A percentile compares a stretch with the other conserved stretches of the same genome.
Conservation (phyloP, 2,113 vertebrate genomes). For the Gobiocypris rarus region DNA sequence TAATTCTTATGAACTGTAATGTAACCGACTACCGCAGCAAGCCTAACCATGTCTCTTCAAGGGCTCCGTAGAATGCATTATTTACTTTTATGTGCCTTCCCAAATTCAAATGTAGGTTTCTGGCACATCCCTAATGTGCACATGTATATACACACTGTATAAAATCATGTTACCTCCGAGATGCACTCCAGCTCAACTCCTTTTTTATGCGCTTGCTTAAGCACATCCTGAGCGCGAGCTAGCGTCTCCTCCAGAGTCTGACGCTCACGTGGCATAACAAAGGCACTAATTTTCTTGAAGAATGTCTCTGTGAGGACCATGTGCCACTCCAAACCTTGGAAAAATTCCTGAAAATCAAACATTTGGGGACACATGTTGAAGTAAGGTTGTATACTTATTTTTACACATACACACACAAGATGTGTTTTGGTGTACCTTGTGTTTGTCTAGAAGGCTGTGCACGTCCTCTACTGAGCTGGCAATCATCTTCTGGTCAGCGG, state of each 20-base stretch:
- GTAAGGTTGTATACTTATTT: too few relatives aligned
- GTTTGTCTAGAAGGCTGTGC: constrained; percentile 84
- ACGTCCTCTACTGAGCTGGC: constrained; percentile 89
- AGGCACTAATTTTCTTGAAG: constrained; percentile 85
- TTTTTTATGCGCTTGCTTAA: constrained; percentile 89
- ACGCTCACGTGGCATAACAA: constrained; percentile 79
- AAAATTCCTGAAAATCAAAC: constrained; percentile 85
- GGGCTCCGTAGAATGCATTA: too few relatives aligned
- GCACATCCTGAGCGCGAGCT: constrained; percentile 79
- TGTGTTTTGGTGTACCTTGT: constrained; percentile 80
- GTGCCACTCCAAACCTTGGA: constrained; percentile 92
- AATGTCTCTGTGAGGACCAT: constrained; percentile 92
- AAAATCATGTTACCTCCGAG: constrained; percentile 81
- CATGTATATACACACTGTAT: background rate
- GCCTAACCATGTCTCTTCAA: too few relatives aligned
- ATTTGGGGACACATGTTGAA: background rate
- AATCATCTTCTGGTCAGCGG: constrained; percentile 88
- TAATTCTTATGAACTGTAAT: too few relatives aligned
- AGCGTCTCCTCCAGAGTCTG: constrained; percentile 81
- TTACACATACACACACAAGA: background rate
- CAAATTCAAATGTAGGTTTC: too few relatives aligned
- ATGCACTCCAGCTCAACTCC: constrained; percentile 93
- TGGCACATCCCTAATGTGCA: too few relatives aligned
- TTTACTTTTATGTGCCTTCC: too few relatives aligned
- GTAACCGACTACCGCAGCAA: too few relatives aligned